These are phyloP conservation scores for Coturnix japonica DNA, from an alignment of 2,113 vertebrate genomes.

Conservation along the genomic window DNA sequence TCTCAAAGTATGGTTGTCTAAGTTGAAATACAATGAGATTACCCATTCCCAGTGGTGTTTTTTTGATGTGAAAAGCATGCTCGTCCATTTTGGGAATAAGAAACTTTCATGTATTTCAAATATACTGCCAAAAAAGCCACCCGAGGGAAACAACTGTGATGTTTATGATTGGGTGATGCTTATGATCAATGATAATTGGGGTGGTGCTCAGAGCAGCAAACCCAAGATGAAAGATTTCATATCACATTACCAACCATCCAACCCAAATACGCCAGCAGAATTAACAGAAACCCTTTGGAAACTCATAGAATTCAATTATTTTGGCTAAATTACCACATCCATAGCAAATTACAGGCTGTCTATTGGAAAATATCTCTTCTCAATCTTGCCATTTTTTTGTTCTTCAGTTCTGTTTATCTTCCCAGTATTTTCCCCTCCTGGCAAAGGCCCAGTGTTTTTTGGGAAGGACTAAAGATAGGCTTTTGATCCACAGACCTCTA, in stretches of 20 bases:
- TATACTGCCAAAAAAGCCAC: not conserved
- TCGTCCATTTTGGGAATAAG: not conserved
- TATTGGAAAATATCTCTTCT: conserved; percentile 67
- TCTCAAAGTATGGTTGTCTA: not conserved
- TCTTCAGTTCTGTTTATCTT: conserved; percentile 58
- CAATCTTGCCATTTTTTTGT: conserved; percentile 45
- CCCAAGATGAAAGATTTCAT: not conserved
- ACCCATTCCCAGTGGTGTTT: not conserved
- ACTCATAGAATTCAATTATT: conserved; percentile 50
- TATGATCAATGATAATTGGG: not conserved
- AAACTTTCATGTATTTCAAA: not conserved
- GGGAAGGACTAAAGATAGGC: conserved; percentile 57
- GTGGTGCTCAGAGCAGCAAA: conserved; percentile 7
- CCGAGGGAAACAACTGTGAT: not conserved
- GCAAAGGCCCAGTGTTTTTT: conserved; percentile 55
- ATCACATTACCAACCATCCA: conserved; percentile 33
- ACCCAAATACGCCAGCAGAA: not conserved
- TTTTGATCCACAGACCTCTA: conserved; percentile 45
- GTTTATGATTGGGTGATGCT: not conserved
- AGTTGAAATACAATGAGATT: not conserved
- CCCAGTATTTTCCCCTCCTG: conserved; percentile 51
- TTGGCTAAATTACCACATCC: conserved; percentile 57
- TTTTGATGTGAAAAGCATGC: not conserved
- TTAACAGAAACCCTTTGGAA: conserved; percentile 42
- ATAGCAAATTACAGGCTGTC: conserved; percentile 69